These are phyloP conservation scores for Neolamprologus tretocephalus DNA, from an alignment of 2,113 vertebrate genomes.

Conservation along the genomic window DNA sequence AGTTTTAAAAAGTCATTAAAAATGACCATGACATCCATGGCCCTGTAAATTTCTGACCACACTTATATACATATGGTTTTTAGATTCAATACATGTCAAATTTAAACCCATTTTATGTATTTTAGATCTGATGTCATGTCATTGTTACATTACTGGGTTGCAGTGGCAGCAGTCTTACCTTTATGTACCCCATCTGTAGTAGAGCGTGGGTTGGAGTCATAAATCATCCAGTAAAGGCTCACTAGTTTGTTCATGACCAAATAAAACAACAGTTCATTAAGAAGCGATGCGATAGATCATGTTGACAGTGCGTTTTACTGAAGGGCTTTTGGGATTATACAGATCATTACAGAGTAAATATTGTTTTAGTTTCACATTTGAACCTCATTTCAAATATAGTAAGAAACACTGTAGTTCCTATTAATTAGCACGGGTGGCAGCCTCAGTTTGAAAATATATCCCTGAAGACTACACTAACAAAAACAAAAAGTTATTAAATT, in stretches of 20 bases:
- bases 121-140: background rate
- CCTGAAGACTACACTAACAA: background rate
- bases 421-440: background rate
- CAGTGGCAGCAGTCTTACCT: background rate
- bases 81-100: background rate
- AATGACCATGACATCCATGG: background rate
- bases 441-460: background rate
- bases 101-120: background rate
- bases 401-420: background rate
- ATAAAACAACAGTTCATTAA: background rate
- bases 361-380: background rate
- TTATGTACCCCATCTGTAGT: background rate
- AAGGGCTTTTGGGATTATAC: background rate
- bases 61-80: background rate
- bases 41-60: background rate
- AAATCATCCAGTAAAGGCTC: background rate
- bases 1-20: background rate
- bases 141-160: background rate
- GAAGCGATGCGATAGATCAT: background rate
- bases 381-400: background rate
- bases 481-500: background rate
- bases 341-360: background rate
- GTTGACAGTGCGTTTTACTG: background rate
- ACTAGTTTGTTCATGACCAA: background rate
- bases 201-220: background rate